A percentile compares a stretch with the other conserved stretches of the same genome.
These are phyloP conservation scores for Adineta ricciae DNA, from an alignment of 2,888 invertebrate species.

Conservation along the genomic window DNA sequence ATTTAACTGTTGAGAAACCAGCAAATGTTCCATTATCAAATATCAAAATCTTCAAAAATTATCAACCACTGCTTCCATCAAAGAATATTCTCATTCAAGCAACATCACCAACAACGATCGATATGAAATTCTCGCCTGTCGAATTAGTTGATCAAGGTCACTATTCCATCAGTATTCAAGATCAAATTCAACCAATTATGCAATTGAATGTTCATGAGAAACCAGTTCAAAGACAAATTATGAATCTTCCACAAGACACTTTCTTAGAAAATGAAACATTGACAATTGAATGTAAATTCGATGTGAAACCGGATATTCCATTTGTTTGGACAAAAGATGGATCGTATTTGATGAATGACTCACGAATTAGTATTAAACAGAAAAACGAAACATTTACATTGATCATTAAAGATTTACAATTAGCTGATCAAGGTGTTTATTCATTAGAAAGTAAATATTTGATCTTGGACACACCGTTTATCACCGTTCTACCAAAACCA, in stretches of 20 bases:
- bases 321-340: conserved; percentile 11
- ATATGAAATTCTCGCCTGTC: not conserved
- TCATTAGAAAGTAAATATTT: conserved; percentile 27
- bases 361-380: not conserved
- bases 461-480: conserved; percentile 18
- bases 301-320: not conserved
- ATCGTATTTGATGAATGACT: not conserved
- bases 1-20: conserved; percentile 16
- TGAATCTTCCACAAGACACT: not conserved
- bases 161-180: not conserved
- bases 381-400: conserved; percentile 12
- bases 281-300: conserved; percentile 13
- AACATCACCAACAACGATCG: not conserved
- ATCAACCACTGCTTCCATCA: not conserved
- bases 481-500: not conserved
- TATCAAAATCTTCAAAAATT: not conserved
- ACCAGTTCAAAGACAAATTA: not conserved
- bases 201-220: not conserved
- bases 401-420: conserved; percentile 24
- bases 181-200: conserved; percentile 18
- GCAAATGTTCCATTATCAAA: not conserved
- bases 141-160: not conserved
- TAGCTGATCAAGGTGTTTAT: conserved; percentile 26
- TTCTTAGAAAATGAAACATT: not conserved
- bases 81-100: not conserved